Percentiles rank a stretch among this genome's conserved stretches.
These are phyloP conservation scores for Emys orbicularis DNA, from an alignment of 2,797 vertebrate genomes.

Conservation along the genomic window DNA sequence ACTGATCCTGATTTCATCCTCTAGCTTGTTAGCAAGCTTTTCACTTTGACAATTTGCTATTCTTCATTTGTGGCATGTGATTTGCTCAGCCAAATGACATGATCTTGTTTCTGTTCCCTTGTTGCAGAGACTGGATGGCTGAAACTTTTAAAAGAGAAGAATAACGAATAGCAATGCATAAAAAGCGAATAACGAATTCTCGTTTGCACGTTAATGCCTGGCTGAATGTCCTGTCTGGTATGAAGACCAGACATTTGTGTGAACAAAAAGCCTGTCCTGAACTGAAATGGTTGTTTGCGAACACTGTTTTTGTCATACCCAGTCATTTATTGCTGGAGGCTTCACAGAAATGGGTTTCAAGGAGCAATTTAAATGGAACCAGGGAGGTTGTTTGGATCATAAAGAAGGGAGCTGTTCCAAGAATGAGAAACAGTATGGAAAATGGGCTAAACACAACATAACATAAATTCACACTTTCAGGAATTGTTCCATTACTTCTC, in stretches of 20 bases:
- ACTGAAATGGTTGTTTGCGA: constrained; percentile 24
- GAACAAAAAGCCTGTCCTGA: constrained; percentile 64
- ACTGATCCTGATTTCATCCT: not conserved
- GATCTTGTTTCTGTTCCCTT: constrained; percentile 27
- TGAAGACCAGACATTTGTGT: constrained; percentile 64
- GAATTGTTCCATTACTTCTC: not conserved
- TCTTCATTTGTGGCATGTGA: constrained; percentile 52
- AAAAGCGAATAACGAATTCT: constrained; percentile 40
- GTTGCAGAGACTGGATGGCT: constrained; percentile 32
- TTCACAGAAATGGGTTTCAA: constrained; percentile 61
- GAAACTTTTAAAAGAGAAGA: constrained; percentile 39
- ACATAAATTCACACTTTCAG: constrained; percentile 42
- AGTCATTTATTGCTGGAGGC: constrained; percentile 68
- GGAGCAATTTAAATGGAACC: constrained; percentile 68
- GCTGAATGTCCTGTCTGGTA: constrained; percentile 52
- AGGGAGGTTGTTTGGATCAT: constrained; percentile 60
- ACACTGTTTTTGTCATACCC: constrained; percentile 51
- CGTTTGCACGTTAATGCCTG: constrained; percentile 43
- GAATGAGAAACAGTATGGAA: constrained; percentile 33
- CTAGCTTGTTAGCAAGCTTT: not conserved
- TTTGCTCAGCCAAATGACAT: not conserved
- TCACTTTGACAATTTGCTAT: constrained; percentile 17
- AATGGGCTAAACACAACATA: constrained; percentile 45
- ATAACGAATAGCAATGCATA: constrained; percentile 33
- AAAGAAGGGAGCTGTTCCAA: constrained; percentile 61